Conservation (phyloP, 2,888 invertebrate genomes). For the Ischnus inquisitorius region DNA sequence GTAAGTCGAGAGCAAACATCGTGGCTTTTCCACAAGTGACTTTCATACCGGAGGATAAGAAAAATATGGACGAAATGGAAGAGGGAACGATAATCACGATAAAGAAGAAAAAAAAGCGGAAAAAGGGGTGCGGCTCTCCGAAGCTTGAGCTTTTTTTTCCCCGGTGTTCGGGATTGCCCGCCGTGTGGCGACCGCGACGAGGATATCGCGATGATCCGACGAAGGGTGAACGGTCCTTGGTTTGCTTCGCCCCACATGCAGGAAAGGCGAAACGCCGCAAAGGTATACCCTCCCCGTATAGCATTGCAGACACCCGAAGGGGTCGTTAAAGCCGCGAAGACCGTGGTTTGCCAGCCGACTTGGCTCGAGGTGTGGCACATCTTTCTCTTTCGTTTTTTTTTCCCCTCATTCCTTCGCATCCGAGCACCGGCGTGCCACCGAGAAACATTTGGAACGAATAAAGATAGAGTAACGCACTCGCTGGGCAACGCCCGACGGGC, state of each 20-base stretch:
- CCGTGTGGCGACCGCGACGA: slow-evolving; percentile 17
- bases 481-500: not conserved
- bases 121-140: slow-evolving; percentile 58
- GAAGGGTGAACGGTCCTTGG: slow-evolving; percentile 37
- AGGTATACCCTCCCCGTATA: slow-evolving; percentile 14
- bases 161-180: slow-evolving; percentile 28
- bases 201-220: slow-evolving; percentile 58
- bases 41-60: slow-evolving; percentile 17
- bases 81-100: slow-evolving; percentile 59
- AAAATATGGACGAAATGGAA: slow-evolving; percentile 34
- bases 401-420: slow-evolving; percentile 18
- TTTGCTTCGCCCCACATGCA: slow-evolving; percentile 10
- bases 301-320: slow-evolving; percentile 50
- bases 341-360: slow-evolving; percentile 7
- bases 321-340: slow-evolving; percentile 58
- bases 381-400: slow-evolving; percentile 36
- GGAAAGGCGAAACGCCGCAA: slow-evolving; percentile 14
- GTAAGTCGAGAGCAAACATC: slow-evolving; percentile 60
- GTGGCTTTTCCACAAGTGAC: slow-evolving; percentile 48
- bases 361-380: slow-evolving; percentile 57
- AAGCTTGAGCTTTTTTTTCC: slow-evolving; percentile 27
- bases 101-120: slow-evolving; percentile 13
- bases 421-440: not conserved
- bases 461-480: not conserved
- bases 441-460: slow-evolving; percentile 25